Percentiles rank a stretch among this genome's conserved stretches.
These are phyloP conservation scores for Pogonomyrmex californicus DNA, from an alignment of 1,140 invertebrate species.

Conservation along the genomic window DNA sequence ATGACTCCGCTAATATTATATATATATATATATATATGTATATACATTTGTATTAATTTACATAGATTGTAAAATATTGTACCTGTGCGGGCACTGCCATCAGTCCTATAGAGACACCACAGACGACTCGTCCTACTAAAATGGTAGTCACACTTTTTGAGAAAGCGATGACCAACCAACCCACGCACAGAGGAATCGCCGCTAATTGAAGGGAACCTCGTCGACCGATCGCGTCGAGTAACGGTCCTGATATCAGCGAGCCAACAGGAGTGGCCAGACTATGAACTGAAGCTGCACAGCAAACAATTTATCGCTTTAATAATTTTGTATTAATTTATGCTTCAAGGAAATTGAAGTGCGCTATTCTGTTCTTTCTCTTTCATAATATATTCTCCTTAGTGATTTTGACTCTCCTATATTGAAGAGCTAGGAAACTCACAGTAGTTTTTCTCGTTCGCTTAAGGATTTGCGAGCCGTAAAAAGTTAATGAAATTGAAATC, in stretches of 20 bases:
- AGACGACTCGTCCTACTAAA: constrained; percentile 89
- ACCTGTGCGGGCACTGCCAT: constrained; percentile 90
- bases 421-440: not conserved
- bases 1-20: no score
- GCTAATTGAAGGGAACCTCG: constrained; percentile 88
- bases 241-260: constrained; percentile 88
- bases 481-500: not conserved
- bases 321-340: not conserved
- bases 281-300: constrained; percentile 89
- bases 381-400: not conserved
- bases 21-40: no score
- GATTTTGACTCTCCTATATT: not conserved
- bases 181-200: constrained; percentile 88
- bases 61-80: no score
- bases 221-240: constrained; percentile 90
- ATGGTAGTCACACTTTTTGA: constrained; percentile 88
- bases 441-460: not conserved
- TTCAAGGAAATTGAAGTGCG: not conserved
- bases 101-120: constrained; percentile 91
- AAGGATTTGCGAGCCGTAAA: not conserved
- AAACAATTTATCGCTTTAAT: constrained; percentile 40
- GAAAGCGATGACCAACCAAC: constrained; percentile 90
- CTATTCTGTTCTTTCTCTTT: not conserved
- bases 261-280: constrained; percentile 90
- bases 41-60: no score